Percentiles rank a stretch among this genome's conserved stretches.
Conservation (phyloP, 2,113 vertebrate genomes). For the Rutilus rutilus region DNA sequence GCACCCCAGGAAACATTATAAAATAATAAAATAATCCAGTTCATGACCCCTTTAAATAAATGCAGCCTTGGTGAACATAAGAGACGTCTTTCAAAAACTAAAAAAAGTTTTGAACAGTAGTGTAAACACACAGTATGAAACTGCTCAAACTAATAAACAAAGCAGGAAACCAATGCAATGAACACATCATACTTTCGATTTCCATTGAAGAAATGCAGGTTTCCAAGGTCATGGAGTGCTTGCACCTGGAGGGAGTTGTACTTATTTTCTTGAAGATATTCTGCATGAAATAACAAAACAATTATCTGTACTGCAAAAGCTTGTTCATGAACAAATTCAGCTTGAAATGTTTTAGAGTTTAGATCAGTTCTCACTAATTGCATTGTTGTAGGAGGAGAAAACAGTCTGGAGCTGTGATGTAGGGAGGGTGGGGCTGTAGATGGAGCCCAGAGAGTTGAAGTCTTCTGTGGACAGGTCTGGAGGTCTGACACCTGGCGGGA, state of each 20-base stretch:
- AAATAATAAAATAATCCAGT: too few relatives aligned
- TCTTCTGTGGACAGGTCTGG: constrained; percentile 80
- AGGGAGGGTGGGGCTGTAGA: constrained; percentile 81
- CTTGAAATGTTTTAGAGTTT: background rate
- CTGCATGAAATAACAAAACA: constrained; percentile 71
- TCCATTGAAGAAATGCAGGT: constrained; percentile 83
- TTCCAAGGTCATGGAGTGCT: constrained; percentile 89
- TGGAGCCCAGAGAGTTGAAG: constrained; percentile 70
- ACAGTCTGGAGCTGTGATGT: constrained; percentile 75
- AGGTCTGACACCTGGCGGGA: constrained; percentile 69
- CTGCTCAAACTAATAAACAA: background rate
- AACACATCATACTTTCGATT: constrained; percentile 81
- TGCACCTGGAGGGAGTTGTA: constrained; percentile 83
- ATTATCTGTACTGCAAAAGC: background rate
- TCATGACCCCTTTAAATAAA: background rate
- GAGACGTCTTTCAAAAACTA: background rate
- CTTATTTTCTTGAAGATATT: constrained; percentile 79
- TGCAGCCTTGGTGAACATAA: background rate
- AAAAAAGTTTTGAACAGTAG: background rate
- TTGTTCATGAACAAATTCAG: background rate
- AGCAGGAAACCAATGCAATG: background rate
- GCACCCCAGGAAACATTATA: background rate
- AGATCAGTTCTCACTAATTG: constrained; percentile 81
- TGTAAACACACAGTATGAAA: background rate
- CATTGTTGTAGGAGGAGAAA: constrained; percentile 81